Conservation (phyloP, 23 tunicate genomes). For the Clavelina lepadiformis region DNA sequence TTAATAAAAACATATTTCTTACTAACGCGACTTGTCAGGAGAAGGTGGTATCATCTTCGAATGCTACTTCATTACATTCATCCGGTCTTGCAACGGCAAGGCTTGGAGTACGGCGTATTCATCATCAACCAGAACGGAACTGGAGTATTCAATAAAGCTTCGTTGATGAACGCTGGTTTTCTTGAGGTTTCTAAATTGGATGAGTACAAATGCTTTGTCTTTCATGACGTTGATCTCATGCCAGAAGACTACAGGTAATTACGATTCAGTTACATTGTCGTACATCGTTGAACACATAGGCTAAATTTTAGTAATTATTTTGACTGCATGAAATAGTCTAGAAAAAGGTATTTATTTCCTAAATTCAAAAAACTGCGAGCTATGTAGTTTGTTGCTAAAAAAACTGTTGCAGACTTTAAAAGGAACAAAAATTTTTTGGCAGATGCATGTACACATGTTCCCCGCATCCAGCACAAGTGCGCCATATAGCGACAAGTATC, state of each 20-base stretch:
- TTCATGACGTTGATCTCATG: constrained; percentile 41
- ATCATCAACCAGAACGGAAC: constrained; percentile 11
- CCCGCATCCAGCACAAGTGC: constrained; percentile 4
- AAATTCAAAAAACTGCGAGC: too few species aligned
- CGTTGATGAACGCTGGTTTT: constrained; percentile 20
- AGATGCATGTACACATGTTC: constrained; percentile 45
- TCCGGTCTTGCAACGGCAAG: constrained; percentile 20
- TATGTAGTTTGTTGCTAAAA: too few species aligned
- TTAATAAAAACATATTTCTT: neutral
- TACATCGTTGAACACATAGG: neutral
- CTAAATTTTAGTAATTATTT: neutral
- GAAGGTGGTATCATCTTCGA: constrained; percentile 14
- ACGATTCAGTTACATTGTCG: too few species aligned
- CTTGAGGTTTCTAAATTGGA: constrained; percentile 20
- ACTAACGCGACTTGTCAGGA: neutral
- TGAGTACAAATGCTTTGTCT: constrained; percentile 22
- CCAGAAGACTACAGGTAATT: constrained; percentile 35
- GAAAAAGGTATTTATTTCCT: too few species aligned
- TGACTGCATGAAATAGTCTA: too few species aligned
- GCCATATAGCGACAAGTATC: constrained; percentile 21
- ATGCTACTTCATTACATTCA: constrained; percentile 32
- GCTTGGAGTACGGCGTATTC: constrained; percentile 23
- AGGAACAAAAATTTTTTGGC: too few species aligned
- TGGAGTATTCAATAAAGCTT: constrained; percentile 19
- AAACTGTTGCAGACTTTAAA: too few species aligned